Evolutionary conservation across 2,888 invertebrate genomes (phyloP), one percentile per base, ranked within the genome.

Genomic region (Tryphoninae sp.): DNA sequence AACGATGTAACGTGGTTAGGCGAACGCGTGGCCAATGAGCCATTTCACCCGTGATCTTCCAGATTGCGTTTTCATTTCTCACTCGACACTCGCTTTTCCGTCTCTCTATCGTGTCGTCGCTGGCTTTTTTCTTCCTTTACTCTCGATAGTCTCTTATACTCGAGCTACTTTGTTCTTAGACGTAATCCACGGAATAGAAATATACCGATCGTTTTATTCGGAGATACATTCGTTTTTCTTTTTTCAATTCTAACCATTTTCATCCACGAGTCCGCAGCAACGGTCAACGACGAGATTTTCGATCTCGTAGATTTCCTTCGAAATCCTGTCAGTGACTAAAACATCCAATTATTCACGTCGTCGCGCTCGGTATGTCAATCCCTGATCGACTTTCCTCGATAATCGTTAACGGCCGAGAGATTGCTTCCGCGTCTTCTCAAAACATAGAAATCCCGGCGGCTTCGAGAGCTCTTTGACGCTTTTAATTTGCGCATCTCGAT

Each of bases 11-110:
- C 88, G 85, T 82, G 87, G 90, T 90, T 91, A 89, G 86, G 85
- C 86, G 88, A 89, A 87, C 87, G 89, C 86, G 88, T 86, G 87
- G 87, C 86, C 90, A 89, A 91, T 90, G 90, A 91, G 89, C 90
- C 89, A 88, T 90, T 89, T 89, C 87, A 87, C 87, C 87, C 83
- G 84, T 86, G 86, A 87, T 87, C 87, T 84, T 86, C 82, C 77
- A 79, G 71, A 72, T 85, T 84, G 76, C 86, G 85, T 88, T 89
- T 86, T 88, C 86, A 84, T 80, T 80, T 83, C 59, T 33, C 33
- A 33, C 4, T 6, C 33, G 33, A 33, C 33, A 33, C 64, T 64
- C 69, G 67, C 77, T 61, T 61, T 67, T 78, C 75, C 16, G 9
- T 11, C 11, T 8, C 75, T 81, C 62, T 67, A 49, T 59, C 72